These are phyloP conservation scores for Prorops nasuta DNA, from an alignment of 1,140 invertebrate genomes.

Conservation along the genomic window DNA sequence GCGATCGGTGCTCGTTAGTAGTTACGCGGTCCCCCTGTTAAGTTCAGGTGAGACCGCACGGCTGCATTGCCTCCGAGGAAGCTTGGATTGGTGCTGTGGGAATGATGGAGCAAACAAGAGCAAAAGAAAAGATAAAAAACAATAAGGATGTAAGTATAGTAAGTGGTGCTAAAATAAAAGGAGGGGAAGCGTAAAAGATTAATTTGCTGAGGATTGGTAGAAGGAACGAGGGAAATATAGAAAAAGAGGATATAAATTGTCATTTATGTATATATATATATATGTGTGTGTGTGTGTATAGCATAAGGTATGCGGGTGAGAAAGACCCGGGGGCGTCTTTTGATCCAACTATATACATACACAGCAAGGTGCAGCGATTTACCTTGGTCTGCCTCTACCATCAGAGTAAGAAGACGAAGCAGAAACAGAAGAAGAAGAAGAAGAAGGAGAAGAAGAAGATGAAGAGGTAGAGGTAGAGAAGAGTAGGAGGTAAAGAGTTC, in stretches of 20 bases:
- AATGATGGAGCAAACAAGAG: slow-evolving; percentile 1
- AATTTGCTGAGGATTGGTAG: background rate
- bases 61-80: no score
- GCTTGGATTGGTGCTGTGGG: no score
- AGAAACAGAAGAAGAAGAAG: background rate
- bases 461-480: background rate
- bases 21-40: no score
- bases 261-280: no score
- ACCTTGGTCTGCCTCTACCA: no score
- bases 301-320: slow-evolving; percentile 49
- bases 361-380: no score
- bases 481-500: background rate
- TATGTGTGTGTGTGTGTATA: slow-evolving; percentile 22
- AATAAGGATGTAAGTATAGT: background rate
- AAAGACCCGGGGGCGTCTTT: slow-evolving; percentile 40
- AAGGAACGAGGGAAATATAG: background rate
- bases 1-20: background rate
- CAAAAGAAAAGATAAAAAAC: slow-evolving; percentile 11
- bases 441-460: background rate
- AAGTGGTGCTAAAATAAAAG: no score
- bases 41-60: no score
- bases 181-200: no score
- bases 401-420: slow-evolving; percentile 2
- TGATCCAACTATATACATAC: slow-evolving; percentile 46
- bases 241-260: no score